A percentile compares a stretch with the other conserved stretches of the same genome.
phyloP scores from a whole-genome alignment of 2,113 vertebrate genomes.

The Probosciger aterrimus region DNA sequence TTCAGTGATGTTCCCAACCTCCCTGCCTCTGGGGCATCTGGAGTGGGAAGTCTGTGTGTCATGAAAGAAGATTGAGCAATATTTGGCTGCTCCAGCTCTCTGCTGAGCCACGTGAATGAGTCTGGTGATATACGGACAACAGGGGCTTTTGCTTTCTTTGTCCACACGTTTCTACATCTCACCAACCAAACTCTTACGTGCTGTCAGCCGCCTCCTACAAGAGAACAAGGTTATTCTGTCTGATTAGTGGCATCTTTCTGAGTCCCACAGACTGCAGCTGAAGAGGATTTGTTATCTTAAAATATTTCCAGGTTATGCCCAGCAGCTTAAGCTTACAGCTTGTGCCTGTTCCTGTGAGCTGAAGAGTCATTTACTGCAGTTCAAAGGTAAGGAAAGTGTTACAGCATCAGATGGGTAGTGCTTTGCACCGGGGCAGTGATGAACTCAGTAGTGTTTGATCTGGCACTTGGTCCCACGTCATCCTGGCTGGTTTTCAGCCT shows the following conservation, averaged over 20 bases:
- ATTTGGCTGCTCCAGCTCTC: not conserved
- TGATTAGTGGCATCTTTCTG: not conserved
- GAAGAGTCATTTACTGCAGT: not conserved
- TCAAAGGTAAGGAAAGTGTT: not conserved
- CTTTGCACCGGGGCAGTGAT: not conserved
- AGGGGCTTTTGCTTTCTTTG: not conserved
- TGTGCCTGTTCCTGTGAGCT: not conserved
- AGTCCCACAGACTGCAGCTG: not conserved
- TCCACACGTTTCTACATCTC: not conserved
- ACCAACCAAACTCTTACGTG: not conserved
- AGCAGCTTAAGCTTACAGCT: not conserved
- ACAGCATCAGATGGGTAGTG: not conserved
- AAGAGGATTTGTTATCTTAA: not conserved
- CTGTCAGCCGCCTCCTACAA: not conserved
- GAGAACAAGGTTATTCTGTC: not conserved
- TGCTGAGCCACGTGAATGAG: not conserved
- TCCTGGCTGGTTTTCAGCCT: not conserved
- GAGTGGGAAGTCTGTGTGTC: not conserved
- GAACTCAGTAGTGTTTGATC: not conserved
- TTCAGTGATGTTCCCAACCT: not conserved
- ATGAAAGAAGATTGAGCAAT: not conserved
- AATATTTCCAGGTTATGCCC: not conserved
- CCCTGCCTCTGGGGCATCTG: not conserved
- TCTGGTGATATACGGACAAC: not conserved
- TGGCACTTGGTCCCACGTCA: rapidly evolving